Evolutionary conservation across 2,888 invertebrate genomes (phyloP), one percentile per base, ranked within the genome.

Genomic region (Buathra laborator): DNA sequence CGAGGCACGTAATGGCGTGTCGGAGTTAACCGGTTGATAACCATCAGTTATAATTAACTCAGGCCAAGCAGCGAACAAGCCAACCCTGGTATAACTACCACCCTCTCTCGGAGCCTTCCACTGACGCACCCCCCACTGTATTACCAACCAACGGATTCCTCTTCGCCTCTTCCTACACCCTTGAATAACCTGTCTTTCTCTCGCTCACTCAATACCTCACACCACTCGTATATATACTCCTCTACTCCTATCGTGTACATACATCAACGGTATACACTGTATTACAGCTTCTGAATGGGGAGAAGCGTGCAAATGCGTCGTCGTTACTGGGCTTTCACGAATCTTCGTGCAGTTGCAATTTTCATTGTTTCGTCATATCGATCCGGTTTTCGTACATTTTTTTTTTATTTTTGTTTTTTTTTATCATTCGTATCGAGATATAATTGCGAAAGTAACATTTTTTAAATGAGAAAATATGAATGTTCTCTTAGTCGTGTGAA

Each of bases 41-140:
- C 92, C 93, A 93, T 93, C 94, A 93, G 93, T 93, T 94, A 94
- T 93, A 94, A 94, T 94, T 94, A 93, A 94, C 94, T 93, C 92
- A 91, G 92, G 91, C 91, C 92, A 92, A 93, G 92, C 92, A 90
- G 92, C 90, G 92, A 93, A 92, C 93, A 91, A 93, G 92, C 92
- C 92, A 91, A 91, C 92, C 91, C 92, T 89, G 91, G 89, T 89
- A 87, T 86, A 90, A 89, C 90, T 89, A 88, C 89, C 89, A 84
- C 88, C 87, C 87, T 87, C 87, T 87, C 85, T 81, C 84, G 84
- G 86, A 84, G 79, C 86, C 83, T 87, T 85, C 86, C 81, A 82
- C 83, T 86, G 81, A 81, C 82, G 76, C 81, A 79, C 79, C 76
- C 68, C 77, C 62, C 53, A 77, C 81, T 83, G 81, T 83, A 85